Percentiles rank a stretch among this genome's conserved stretches.
Evolutionary conservation across 1,140 invertebrate species (phyloP).

Genomic region (Drosophila sproati): DNA sequence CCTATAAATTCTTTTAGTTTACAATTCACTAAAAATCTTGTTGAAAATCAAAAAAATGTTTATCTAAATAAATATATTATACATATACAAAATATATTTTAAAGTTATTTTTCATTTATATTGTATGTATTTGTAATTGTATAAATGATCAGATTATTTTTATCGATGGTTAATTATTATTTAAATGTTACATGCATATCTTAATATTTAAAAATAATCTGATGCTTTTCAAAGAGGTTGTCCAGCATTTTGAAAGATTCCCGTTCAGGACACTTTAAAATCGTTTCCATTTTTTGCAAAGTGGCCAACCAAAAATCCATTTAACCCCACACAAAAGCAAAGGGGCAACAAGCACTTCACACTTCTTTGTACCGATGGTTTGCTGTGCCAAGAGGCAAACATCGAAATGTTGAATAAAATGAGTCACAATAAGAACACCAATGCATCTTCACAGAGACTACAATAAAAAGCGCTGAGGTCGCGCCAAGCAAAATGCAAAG

Average conservation of each 20-base stretch:
- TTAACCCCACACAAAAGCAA: constrained; percentile 6
- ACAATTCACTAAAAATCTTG: too few species aligned
- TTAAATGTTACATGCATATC: too few species aligned
- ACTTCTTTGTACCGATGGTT: constrained; percentile 28
- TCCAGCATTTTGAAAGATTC: background rate
- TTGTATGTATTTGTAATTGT: too few species aligned
- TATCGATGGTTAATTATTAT: too few species aligned
- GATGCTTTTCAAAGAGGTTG: background rate
- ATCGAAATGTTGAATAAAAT: background rate
- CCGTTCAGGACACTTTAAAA: constrained; percentile 8
- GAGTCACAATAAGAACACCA: constrained; percentile 23
- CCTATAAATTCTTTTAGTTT: too few species aligned
- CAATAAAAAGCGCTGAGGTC: constrained; percentile 17
- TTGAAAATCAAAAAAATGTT: too few species aligned
- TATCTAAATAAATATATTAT: too few species aligned
- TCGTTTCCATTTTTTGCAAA: background rate
- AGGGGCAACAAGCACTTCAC: constrained; percentile 26
- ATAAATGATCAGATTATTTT: too few species aligned
- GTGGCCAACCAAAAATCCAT: constrained; percentile 17
- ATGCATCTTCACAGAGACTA: background rate
- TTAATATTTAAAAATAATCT: background rate
- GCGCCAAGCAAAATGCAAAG: background rate
- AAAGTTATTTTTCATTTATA: too few species aligned
- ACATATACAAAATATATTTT: too few species aligned
- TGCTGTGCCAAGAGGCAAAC: constrained; percentile 12